A percentile compares a stretch with the other conserved stretches of the same genome.
Evolutionary conservation across 2,888 invertebrate genomes (phyloP).

Genomic region (Lepidocyrtoides sp.): DNA sequence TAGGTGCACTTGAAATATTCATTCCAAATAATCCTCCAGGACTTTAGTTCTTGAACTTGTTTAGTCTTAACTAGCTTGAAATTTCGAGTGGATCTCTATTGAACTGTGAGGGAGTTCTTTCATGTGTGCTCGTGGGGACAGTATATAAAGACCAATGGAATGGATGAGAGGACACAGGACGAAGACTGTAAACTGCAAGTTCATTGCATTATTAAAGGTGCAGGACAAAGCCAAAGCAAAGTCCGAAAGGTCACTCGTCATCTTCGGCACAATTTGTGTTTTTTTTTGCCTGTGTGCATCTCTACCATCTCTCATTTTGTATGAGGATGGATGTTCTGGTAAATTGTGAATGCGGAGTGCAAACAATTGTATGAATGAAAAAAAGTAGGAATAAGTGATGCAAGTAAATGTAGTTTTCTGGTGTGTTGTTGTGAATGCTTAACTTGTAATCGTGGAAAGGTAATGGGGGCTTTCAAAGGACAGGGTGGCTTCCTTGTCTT

Average conservation of each 20-base stretch:
- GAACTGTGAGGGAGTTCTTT: not conserved
- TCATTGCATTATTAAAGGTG: conserved; percentile 29
- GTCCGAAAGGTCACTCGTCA: not conserved
- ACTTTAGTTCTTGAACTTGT: conserved; percentile 63
- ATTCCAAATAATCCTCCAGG: conserved; percentile 73
- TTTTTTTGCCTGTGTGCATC: conserved; percentile 9
- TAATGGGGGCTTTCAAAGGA: not conserved
- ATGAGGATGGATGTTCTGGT: not conserved
- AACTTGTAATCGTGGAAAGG: conserved; percentile 17
- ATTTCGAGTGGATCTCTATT: conserved; percentile 14
- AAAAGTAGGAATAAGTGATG: conserved; percentile 21
- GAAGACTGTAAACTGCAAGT: conserved; percentile 23
- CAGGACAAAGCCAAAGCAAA: not conserved
- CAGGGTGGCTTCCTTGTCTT: conserved; percentile 35
- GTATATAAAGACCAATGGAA: not conserved
- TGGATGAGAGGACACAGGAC: not conserved
- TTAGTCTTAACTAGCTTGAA: conserved; percentile 68
- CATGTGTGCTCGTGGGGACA: not conserved
- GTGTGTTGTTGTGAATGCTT: not conserved
- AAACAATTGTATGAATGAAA: not conserved
- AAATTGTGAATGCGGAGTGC: not conserved
- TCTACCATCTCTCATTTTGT: not conserved
- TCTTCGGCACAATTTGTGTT: too few species aligned
- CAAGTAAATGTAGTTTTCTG: conserved; percentile 18
- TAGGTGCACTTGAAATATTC: conserved; percentile 74